Base-by-base conservation (phyloP, 2,797 vertebrate genomes). In the Acanthopagrus latus region DNA sequence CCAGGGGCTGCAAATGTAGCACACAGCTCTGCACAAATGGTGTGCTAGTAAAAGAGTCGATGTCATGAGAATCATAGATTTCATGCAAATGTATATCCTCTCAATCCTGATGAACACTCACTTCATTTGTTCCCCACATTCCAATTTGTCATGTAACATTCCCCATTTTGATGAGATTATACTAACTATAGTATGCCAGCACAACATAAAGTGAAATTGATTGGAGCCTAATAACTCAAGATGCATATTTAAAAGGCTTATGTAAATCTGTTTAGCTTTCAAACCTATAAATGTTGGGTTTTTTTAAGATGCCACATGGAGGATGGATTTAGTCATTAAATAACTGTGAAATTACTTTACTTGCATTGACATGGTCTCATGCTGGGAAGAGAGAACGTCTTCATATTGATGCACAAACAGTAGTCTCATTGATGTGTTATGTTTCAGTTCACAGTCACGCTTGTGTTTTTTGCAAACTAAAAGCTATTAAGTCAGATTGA, bases 341-440 rank as follows among this genome's bases (percentile, higher is more conserved):
- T 88, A 43, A 65, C 81, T 86, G 75, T 90, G 87, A 88, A 89
- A 87, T 90, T 29, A 78, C 60, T 81, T 13, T 79, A 57, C 51
- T 85, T 52, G 23, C 52, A 64, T n/a, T 72, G 46, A 64, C 50
- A 64, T 20, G 21, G 72, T 77, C 23, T 65, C 52, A 64, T 57
- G 9, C 27, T 52, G 25, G 2, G 7, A 6, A 51, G 38, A 63
- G n/a, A 70, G 29, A 48, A 48, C 38, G 70, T 38, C 25, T 16
- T 74, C 50, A 58, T 46, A 38, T 38, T 3, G 38, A 38, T 38
- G 38, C 38, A 38, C 38, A 9, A 68, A 20, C 18, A 21, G 33
- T 58, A 11, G n/a, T 50, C 21, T 13, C 2, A 23, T 29, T 59
- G 0, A 75, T 50, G 13, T 50, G 17, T 14, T 54, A 3, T 55